phyloP scores from a whole-genome alignment of 2,797 vertebrate genomes.

The Thaleichthys pacificus region DNA sequence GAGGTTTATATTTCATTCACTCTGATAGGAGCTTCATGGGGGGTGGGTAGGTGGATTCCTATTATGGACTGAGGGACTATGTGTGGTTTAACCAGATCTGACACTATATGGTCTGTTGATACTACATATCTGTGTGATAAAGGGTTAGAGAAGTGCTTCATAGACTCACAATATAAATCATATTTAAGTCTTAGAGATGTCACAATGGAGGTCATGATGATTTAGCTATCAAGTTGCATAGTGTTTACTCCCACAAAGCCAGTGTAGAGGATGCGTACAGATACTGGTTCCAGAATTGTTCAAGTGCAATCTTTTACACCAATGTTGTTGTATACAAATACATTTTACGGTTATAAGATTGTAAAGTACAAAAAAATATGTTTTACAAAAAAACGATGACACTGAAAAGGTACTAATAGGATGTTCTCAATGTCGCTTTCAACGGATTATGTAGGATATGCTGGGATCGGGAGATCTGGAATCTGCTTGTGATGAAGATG shows the following conservation, averaged over 20 bases:
- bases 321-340: too few species aligned
- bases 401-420: too few species aligned
- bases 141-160: not conserved
- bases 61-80: not conserved
- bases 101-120: not conserved
- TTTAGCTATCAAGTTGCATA: not conserved
- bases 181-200: not conserved
- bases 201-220: not conserved
- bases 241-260: not conserved
- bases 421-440: too few species aligned
- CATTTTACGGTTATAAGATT: too few species aligned
- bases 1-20: conserved; percentile 32
- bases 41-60: not conserved
- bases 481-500: not conserved
- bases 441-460: not conserved
- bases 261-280: not conserved
- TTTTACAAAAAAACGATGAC: too few species aligned
- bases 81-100: conserved; percentile 6
- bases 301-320: too few species aligned
- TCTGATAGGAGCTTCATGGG: conserved; percentile 16
- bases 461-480: not conserved
- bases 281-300: too few species aligned
- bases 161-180: not conserved
- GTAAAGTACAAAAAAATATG: too few species aligned
- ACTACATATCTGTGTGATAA: not conserved